Conservation (phyloP, 2,888 invertebrate species). For the Axea sp. region DNA sequence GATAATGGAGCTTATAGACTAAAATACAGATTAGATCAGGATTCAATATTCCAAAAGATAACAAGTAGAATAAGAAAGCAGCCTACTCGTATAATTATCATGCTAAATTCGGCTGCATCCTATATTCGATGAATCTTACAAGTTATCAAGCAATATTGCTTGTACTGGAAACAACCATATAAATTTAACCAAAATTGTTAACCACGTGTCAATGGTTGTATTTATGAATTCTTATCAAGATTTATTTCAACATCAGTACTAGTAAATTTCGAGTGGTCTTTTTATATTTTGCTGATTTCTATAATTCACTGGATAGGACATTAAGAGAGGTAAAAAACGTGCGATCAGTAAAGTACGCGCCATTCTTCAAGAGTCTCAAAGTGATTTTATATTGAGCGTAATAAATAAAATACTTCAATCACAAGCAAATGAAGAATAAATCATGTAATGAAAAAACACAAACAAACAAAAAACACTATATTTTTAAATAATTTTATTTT, state of each 20-base stretch:
- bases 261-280: slow-evolving; percentile 20
- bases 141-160: slow-evolving; percentile 29
- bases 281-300: slow-evolving; percentile 29
- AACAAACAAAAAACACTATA: no score
- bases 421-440: no score
- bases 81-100: slow-evolving; percentile 61
- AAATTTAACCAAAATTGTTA: slow-evolving; percentile 22
- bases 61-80: slow-evolving; percentile 68
- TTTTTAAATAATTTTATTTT: no score
- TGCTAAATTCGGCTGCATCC: slow-evolving; percentile 45
- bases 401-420: no score
- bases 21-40: slow-evolving; percentile 66
- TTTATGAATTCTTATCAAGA: slow-evolving; percentile 21
- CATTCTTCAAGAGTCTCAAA: not conserved
- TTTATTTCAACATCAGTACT: slow-evolving; percentile 16
- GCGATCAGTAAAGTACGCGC: not conserved
- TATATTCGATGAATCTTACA: slow-evolving; percentile 37
- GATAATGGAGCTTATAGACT: slow-evolving; percentile 66
- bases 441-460: no score
- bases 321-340: slow-evolving; percentile 8
- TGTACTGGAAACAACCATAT: slow-evolving; percentile 33
- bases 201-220: slow-evolving; percentile 14
- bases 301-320: slow-evolving; percentile 50
- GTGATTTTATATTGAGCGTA: no score
- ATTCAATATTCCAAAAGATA: slow-evolving; percentile 71